Conservation (phyloP, 2,113 vertebrate species). For the Gallinago media region DNA sequence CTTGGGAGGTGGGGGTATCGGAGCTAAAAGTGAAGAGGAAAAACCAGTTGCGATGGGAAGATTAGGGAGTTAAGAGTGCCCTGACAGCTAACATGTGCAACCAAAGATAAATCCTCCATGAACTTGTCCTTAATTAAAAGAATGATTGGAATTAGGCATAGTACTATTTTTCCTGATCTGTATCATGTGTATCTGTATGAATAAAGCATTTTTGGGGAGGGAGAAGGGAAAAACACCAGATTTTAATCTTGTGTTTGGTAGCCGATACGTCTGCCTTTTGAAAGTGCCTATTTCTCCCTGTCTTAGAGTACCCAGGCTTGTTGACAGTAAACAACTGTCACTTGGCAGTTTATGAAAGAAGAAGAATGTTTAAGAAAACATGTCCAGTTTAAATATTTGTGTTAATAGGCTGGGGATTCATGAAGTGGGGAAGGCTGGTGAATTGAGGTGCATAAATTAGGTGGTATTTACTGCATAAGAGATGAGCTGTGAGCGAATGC, state of each 20-base stretch:
- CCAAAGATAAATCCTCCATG: conserved; percentile 9
- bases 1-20: background rate
- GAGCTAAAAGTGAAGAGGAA: background rate
- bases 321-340: conserved; percentile 71
- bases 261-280: background rate
- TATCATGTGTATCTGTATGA: background rate
- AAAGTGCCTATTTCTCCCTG: conserved; percentile 38
- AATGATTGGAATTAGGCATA: conserved; percentile 53
- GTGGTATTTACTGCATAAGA: background rate
- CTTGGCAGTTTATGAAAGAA: conserved; percentile 68
- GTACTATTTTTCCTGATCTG: conserved; percentile 1
- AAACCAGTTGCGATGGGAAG: conserved; percentile 13
- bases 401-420: conserved; percentile 25
- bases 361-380: conserved; percentile 53
- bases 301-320: conserved; percentile 33
- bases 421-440: background rate
- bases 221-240: conserved; percentile 31
- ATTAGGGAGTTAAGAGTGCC: conserved; percentile 17
- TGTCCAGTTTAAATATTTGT: conserved; percentile 59
- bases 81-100: conserved; percentile 1
- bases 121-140: conserved; percentile 54
- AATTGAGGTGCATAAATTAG: conserved; percentile 25
- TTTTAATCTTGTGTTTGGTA: conserved; percentile 55
- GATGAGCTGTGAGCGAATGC: background rate
- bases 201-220: conserved; percentile 24